Evolutionary conservation across 2,113 vertebrate species (phyloP), one percentile per base, ranked within the genome.

Genomic region (Tragelaphus scriptus): DNA sequence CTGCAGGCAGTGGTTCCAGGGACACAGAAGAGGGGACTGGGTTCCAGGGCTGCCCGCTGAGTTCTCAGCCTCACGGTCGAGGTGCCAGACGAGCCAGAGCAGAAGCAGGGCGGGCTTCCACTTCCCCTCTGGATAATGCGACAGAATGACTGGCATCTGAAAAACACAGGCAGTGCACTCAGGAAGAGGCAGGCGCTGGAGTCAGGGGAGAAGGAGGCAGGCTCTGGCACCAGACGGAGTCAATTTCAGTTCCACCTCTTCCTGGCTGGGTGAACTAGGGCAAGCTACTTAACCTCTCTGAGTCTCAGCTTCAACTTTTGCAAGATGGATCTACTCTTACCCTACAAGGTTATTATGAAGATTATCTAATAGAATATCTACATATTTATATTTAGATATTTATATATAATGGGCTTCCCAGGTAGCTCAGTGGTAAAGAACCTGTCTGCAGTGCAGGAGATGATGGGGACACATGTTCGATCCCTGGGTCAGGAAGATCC

Each of bases 41-140:
- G 36, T 40, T 3, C 58, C 47, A 12, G 32, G 11, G 16, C 65
- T 0, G 0, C 16, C 68, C 4, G 2, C 25, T 0, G 0, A 16
- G 21, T n/a, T 5, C 85, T 59, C 68, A 49, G 68, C 53, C 80
- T 61, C 12, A 0, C 28, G 13, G 53, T 2, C 1, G 0, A 26
- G 6, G 23, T 28, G 59, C 25, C 14, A 1, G n/a, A 13, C 2
- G 13, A 51, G 6, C 44, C 30, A 0, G 23, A n/a, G 28, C 90
- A 56, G 80, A 55, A 68, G n/a, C 30, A 26, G 36, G 19, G 17
- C 17, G 0, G 1, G n/a, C 32, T 51, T 56, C n/a, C 26, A n/a
- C 25, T 2, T 12, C 40, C 71, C 61, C 9, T 51, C 55, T 36
- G 17, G 61, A 80, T 75, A 85, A 53, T 40, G 86, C 40, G 32